Conservation (phyloP, 2,113 vertebrate species). For the Vulpes ferrilata region DNA sequence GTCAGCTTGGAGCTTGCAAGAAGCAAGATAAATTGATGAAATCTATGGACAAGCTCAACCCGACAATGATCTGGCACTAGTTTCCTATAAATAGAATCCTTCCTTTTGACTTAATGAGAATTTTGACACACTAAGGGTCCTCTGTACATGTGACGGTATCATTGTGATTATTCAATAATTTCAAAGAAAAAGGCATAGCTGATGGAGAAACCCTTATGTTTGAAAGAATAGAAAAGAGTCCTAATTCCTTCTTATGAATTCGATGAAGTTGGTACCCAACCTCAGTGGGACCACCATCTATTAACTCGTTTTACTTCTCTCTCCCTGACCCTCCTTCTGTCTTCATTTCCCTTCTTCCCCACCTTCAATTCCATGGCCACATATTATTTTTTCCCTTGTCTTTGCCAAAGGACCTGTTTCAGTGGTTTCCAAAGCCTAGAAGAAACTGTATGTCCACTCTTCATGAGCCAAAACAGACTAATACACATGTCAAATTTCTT, state of each 20-base stretch:
- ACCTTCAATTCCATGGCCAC: background rate
- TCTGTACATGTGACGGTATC: background rate
- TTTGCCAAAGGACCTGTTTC: background rate
- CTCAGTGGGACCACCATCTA: background rate
- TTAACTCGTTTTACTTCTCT: background rate
- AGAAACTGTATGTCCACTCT: background rate
- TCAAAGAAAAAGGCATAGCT: background rate
- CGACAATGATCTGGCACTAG: background rate
- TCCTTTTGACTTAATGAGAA: background rate
- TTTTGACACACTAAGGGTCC: background rate
- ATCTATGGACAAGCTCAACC: background rate
- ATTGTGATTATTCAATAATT: background rate
- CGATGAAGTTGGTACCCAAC: background rate
- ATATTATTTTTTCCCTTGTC: background rate
- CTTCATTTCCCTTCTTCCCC: background rate
- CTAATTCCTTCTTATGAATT: background rate
- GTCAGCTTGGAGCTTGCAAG: background rate
- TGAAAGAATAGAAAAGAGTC: background rate
- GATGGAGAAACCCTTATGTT: background rate
- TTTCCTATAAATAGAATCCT: background rate
- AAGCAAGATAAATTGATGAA: background rate
- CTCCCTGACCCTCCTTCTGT: background rate
- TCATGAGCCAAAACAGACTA: background rate
- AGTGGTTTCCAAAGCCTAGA: background rate
- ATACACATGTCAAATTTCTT: background rate